phyloP scores from a whole-genome alignment of 2,113 vertebrate species.

The Paraplagusia blochii region DNA sequence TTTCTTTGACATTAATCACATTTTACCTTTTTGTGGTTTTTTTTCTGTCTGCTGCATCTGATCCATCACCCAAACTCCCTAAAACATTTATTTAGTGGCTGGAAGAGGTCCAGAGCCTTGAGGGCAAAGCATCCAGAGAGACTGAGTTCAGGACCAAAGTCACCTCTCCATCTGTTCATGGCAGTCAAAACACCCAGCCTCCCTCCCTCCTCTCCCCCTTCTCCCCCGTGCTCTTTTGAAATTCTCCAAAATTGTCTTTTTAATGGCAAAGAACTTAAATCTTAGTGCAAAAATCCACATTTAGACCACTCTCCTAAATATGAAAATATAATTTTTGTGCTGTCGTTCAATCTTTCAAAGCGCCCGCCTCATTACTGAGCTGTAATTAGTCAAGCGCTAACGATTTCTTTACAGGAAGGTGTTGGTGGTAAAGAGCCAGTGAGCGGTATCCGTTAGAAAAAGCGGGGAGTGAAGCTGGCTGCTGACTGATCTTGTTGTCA shows the following conservation, averaged over 20 bases:
- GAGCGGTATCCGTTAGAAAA: slow-evolving; percentile 9
- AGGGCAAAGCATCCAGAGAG: slow-evolving; percentile 26
- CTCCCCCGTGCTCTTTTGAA: background rate
- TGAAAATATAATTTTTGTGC: slow-evolving; percentile 5
- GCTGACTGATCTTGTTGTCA: slow-evolving; percentile 59
- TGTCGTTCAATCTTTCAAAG: background rate
- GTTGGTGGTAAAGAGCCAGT: background rate
- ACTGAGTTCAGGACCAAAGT: slow-evolving; percentile 29
- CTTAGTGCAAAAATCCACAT: no score
- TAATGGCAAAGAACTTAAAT: no score
- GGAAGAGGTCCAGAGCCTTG: slow-evolving; percentile 37
- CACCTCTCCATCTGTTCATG: slow-evolving; percentile 43
- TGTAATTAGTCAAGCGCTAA: slow-evolving; percentile 1
- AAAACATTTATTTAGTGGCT: slow-evolving; percentile 17
- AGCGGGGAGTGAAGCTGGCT: slow-evolving; percentile 1
- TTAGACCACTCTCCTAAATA: no score
- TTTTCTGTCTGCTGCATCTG: slow-evolving; percentile 1
- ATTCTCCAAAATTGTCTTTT: no score
- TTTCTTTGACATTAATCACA: background rate
- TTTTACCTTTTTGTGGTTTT: background rate
- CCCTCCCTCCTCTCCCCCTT: background rate
- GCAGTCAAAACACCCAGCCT: slow-evolving; percentile 31
- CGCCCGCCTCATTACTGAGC: background rate
- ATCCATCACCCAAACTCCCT: slow-evolving; percentile 2
- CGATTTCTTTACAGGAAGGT: slow-evolving; percentile 1